These are phyloP conservation scores for Anableps anableps DNA, from an alignment of 2,797 vertebrate genomes.

Conservation along the genomic window DNA sequence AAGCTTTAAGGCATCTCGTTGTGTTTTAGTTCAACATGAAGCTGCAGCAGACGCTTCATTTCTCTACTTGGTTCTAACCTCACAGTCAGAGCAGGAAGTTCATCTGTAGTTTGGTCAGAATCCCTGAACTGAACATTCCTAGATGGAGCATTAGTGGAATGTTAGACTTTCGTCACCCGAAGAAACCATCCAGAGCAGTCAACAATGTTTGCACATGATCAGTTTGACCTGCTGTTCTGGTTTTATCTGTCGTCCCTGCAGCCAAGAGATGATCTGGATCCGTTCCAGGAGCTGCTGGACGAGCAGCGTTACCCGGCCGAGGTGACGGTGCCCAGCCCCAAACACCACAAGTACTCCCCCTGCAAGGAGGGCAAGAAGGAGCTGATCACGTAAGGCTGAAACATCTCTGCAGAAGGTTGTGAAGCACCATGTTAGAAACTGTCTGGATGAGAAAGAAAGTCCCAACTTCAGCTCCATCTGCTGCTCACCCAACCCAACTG, in stretches of 20 bases:
- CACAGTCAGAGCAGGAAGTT: too few relatives aligned
- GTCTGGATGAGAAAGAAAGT: background rate
- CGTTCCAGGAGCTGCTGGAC: conserved; percentile 94
- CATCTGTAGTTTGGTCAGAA: too few relatives aligned
- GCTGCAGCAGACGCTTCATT: too few relatives aligned
- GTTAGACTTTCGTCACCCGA: background rate
- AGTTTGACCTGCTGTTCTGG: conserved; percentile 35
- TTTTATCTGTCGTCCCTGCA: conserved; percentile 63
- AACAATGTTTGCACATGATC: background rate
- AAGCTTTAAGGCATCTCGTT: too few relatives aligned
- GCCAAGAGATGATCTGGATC: conserved; percentile 92
- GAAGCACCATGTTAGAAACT: background rate
- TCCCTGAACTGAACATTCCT: background rate
- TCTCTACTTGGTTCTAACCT: too few relatives aligned
- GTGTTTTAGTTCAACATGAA: too few relatives aligned
- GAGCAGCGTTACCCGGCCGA: conserved; percentile 92
- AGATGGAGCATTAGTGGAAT: background rate
- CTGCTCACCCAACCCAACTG: background rate
- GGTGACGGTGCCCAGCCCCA: conserved; percentile 92
- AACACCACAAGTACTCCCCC: conserved; percentile 92
- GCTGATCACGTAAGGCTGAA: conserved; percentile 91
- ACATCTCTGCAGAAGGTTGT: background rate
- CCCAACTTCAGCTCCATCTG: background rate
- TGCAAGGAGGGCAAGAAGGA: conserved; percentile 99
- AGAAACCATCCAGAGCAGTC: too few relatives aligned